Evolutionary conservation across 2,113 vertebrate genomes (phyloP).

Genomic region (Vulpes lagopus): DNA sequence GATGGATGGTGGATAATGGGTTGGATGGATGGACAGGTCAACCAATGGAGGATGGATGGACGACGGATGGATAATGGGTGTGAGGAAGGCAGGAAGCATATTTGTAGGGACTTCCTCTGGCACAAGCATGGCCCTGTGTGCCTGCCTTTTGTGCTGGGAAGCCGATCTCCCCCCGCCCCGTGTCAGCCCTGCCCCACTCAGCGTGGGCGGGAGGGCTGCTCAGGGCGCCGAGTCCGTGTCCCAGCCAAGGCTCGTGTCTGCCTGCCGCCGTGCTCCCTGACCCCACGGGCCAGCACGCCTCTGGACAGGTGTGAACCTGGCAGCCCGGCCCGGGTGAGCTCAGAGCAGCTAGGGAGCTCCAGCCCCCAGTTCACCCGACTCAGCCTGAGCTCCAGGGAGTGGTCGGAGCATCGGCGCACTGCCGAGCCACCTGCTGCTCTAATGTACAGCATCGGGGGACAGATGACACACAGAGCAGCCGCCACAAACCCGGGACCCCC

Average conservation of each 20-base stretch:
- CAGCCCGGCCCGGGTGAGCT: background rate
- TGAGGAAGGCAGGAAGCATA: accelerated
- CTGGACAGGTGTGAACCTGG: background rate
- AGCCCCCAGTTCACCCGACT: accelerated
- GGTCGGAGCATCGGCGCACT: background rate
- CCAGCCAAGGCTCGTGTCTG: accelerated
- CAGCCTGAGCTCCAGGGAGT: background rate
- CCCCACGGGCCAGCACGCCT: accelerated
- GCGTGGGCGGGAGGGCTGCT: background rate
- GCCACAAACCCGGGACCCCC: accelerated
- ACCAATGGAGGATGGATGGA: background rate
- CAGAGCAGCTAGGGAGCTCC: background rate
- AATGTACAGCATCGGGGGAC: too few relatives aligned
- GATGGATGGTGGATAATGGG: background rate
- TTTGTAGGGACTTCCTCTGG: background rate
- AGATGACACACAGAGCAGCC: accelerated
- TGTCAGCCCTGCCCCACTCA: accelerated
- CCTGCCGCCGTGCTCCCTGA: background rate
- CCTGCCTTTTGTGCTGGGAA: background rate
- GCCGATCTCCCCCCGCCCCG: background rate
- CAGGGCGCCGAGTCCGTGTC: too few relatives aligned
- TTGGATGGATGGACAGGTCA: background rate
- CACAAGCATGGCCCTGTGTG: background rate
- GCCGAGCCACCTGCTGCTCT: background rate
- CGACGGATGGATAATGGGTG: accelerated